These are phyloP conservation scores for Horisme vitalbata DNA, from an alignment of 2,888 invertebrate species.

Conservation along the genomic window DNA sequence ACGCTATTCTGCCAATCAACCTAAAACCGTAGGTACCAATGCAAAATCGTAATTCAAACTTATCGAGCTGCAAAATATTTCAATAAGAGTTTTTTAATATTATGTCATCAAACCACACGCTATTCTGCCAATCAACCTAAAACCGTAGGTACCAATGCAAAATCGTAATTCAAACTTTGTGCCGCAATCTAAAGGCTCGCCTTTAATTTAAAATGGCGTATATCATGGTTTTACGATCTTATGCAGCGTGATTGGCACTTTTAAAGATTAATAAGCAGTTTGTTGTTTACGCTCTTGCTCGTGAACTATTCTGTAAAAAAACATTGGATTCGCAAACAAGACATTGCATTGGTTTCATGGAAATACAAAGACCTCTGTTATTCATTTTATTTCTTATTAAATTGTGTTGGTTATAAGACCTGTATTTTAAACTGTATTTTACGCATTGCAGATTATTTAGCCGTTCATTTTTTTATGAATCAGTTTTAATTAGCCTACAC, in stretches of 20 bases:
- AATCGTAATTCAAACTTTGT: slow-evolving; percentile 47
- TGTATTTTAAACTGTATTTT: no score
- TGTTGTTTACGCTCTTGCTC: slow-evolving; percentile 40
- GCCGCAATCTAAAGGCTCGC: slow-evolving; percentile 17
- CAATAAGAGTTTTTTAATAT: no score
- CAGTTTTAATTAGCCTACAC: no score
- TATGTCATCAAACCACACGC: no score
- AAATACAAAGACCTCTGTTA: not conserved
- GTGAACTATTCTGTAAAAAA: slow-evolving; percentile 20
- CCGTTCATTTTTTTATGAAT: no score
- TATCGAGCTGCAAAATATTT: slow-evolving; percentile 1
- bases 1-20: no score
- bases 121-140: not conserved
- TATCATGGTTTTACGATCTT: slow-evolving; percentile 45
- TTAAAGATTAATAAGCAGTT: slow-evolving; percentile 34
- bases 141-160: slow-evolving; percentile 25
- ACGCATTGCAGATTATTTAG: no score
- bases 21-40: no score
- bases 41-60: slow-evolving; percentile 50
- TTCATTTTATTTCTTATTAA: no score
- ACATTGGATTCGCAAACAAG: slow-evolving; percentile 15
- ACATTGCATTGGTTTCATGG: slow-evolving; percentile 1
- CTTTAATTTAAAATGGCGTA: slow-evolving; percentile 58
- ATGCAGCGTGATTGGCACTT: slow-evolving; percentile 55
- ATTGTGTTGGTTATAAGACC: no score